Base-by-base conservation (phyloP, 1,140 invertebrate genomes). In the Homalodisca vitripennis region DNA sequence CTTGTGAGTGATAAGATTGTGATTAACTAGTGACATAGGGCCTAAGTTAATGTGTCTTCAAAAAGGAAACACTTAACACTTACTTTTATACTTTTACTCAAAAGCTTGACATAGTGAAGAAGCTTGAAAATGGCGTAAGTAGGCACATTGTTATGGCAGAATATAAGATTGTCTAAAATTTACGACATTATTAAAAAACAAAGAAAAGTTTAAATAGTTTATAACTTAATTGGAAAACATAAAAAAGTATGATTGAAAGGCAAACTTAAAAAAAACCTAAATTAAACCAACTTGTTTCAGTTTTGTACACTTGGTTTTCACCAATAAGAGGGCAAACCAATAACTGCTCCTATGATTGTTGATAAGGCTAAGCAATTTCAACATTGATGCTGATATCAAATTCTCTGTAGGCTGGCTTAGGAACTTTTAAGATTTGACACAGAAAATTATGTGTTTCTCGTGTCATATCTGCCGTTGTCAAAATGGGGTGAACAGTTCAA, bases 221-320 rank as follows among this genome's bases (percentile, higher is more conserved):
- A 34, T 26, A 20, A n/a, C 64, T 34, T 17, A 41, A 17, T 6
- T 24, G 10, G 10, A 60, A 29, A 46, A n/a, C 46, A 63, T 17
- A 68, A 22, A 48, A 22, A 66, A 1, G 57, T 34, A 1, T 55
- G 41, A 47, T 22, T 2, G 24, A 41, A 10, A 46, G 68, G 47
- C 60, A 69, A 63, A 69, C 34, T 27, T 46, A 27, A 64, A 69
- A 69, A 64, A 69, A 69, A 20, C 27, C 10, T 30, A 69, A 69
- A 69, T 24, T 69, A n/a, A 41, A 64, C 62, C 13, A 34, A 3
- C 30, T 41, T n/a, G 34, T 46, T 69, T 29, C 17, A 24, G 60
- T 64, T 34, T 63, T 63, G 27, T 69, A 68, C 22, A 69, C 60
- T 20, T 69, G 68, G 68, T 69, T 69, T 47, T 47, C 24, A 68